phyloP scores from a whole-genome alignment of 2,797 vertebrate species.

The Neosilurus mollespiculum region DNA sequence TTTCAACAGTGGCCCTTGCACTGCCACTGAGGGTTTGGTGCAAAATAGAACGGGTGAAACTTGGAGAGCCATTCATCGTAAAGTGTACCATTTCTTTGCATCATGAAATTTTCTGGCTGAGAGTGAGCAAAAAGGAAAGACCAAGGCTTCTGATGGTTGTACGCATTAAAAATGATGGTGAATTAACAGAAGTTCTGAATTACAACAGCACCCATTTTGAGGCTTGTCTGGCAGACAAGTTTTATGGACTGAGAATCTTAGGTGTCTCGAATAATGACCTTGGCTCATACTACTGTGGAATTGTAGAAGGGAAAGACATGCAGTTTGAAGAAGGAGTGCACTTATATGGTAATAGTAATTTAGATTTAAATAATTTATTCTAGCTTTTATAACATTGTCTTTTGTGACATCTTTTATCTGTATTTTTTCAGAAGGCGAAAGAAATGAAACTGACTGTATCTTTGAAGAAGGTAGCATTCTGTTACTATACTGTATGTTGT shows the following conservation, averaged over 20 bases:
- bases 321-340: slow-evolving; percentile 46
- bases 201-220: slow-evolving; percentile 33
- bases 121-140: slow-evolving; percentile 28
- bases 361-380: background rate
- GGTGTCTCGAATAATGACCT: slow-evolving; percentile 38
- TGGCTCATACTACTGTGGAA: slow-evolving; percentile 39
- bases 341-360: slow-evolving; percentile 34
- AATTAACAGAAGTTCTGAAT: slow-evolving; percentile 39
- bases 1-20: slow-evolving; percentile 13
- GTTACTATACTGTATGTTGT: background rate
- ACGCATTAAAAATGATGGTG: slow-evolving; percentile 32
- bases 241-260: slow-evolving; percentile 29
- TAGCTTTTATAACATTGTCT: background rate
- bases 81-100: slow-evolving; percentile 40
- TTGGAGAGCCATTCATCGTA: slow-evolving; percentile 31
- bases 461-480: background rate
- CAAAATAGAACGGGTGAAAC: slow-evolving; percentile 25
- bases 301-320: slow-evolving; percentile 26
- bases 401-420: background rate
- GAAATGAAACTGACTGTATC: background rate
- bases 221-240: slow-evolving; percentile 14
- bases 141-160: slow-evolving; percentile 32
- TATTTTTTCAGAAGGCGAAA: background rate
- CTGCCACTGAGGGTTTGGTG: background rate
- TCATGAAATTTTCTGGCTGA: slow-evolving; percentile 47